phyloP scores from a whole-genome alignment of 2,888 invertebrate species.

The Andrena fulva region DNA sequence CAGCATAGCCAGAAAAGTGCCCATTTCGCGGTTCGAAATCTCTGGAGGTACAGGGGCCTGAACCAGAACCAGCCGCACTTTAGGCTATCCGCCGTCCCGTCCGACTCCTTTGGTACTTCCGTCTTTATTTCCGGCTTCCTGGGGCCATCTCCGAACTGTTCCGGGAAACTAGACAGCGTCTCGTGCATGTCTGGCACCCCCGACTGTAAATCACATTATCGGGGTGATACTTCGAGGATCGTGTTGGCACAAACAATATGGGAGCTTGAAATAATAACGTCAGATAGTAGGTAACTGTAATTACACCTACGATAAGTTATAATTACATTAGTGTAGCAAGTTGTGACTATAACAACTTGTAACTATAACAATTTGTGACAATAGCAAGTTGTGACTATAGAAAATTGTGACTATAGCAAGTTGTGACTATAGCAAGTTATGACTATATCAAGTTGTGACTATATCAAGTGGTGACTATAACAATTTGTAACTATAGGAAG shows the following conservation, averaged over 20 bases:
- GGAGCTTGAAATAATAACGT: background rate
- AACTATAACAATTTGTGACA: too few species aligned
- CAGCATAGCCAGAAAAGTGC: slow-evolving; percentile 93
- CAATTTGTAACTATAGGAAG: too few species aligned
- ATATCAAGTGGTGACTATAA: too few species aligned
- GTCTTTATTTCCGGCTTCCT: slow-evolving; percentile 72
- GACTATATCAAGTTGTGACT: too few species aligned
- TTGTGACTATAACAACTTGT: too few species aligned
- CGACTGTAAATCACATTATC: slow-evolving; percentile 72
- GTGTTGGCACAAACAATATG: slow-evolving; percentile 13
- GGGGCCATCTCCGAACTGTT: slow-evolving; percentile 74
- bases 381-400: too few species aligned
- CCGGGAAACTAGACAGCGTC: slow-evolving; percentile 75
- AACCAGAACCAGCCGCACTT: slow-evolving; percentile 90
- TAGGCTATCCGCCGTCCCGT: slow-evolving; percentile 61
- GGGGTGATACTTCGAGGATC: background rate
- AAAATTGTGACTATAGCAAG: too few species aligned
- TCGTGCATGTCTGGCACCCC: slow-evolving; percentile 77
- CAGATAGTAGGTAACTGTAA: too few species aligned
- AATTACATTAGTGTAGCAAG: too few species aligned
- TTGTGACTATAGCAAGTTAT: too few species aligned
- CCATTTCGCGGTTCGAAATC: slow-evolving; percentile 91
- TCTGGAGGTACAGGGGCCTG: slow-evolving; percentile 88
- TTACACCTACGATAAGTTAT: too few species aligned
- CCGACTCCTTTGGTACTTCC: slow-evolving; percentile 61